These are phyloP conservation scores for Pantherophis guttatus DNA, from an alignment of 2,113 vertebrate genomes.

Conservation along the genomic window DNA sequence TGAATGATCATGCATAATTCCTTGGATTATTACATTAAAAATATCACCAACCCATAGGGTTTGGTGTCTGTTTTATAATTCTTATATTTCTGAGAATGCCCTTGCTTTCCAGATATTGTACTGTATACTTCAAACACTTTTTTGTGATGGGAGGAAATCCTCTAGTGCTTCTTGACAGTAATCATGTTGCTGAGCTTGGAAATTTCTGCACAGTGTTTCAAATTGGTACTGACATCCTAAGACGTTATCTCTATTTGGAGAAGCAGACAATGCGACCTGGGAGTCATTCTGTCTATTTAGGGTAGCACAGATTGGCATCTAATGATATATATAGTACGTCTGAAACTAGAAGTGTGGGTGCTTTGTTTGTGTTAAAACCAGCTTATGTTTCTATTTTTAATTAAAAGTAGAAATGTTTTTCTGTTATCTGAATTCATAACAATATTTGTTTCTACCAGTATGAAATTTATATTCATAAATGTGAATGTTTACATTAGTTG, in stretches of 20 bases:
- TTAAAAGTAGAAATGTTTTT: not conserved
- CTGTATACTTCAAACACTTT: not conserved
- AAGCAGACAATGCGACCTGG: not conserved
- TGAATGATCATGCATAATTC: not conserved
- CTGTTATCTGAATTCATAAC: not conserved
- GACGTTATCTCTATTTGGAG: not conserved
- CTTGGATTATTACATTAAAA: not conserved
- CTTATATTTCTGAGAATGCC: not conserved
- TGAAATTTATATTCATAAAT: not conserved
- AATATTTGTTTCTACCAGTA: not conserved
- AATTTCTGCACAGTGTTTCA: not conserved
- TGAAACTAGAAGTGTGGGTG: not conserved
- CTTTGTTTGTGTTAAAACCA: not conserved
- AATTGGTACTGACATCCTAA: not conserved
- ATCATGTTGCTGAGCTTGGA: conserved; percentile 4
- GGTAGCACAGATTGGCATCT: not conserved
- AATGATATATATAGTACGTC: not conserved
- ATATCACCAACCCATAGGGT: not conserved
- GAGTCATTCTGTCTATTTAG: not conserved
- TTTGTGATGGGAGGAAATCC: not conserved
- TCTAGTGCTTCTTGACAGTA: not conserved
- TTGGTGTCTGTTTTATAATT: not conserved
- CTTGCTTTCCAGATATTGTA: not conserved
- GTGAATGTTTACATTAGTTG: not conserved
- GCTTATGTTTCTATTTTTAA: not conserved